Evolutionary conservation across 1,140 invertebrate genomes (phyloP).

Genomic region (Pinna nobilis): DNA sequence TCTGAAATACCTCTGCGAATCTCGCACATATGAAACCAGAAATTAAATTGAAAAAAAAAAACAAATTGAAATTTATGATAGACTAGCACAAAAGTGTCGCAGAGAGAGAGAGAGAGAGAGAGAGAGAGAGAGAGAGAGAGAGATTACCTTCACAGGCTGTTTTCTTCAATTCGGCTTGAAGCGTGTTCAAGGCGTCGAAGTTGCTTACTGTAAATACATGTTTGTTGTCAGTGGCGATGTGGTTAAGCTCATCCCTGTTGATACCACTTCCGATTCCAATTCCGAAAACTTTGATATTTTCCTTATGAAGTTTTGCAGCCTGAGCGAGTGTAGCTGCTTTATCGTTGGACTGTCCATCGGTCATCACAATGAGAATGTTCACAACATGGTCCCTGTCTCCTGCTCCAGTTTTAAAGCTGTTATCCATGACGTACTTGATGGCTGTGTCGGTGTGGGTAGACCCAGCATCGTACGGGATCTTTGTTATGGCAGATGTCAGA

Average conservation of each 20-base stretch:
- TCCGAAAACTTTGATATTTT: conserved; percentile 51
- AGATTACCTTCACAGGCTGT: conserved; percentile 62
- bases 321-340: conserved; percentile 20
- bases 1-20: too few relatives aligned
- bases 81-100: too few relatives aligned
- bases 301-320: conserved; percentile 34
- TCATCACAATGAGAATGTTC: conserved; percentile 58
- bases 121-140: background rate
- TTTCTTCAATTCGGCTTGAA: conserved; percentile 54
- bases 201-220: conserved; percentile 56
- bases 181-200: conserved; percentile 52
- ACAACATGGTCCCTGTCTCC: conserved; percentile 59
- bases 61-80: too few relatives aligned
- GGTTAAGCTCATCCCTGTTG: conserved; percentile 43
- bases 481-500: conserved; percentile 47
- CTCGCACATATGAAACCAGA: too few relatives aligned
- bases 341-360: conserved; percentile 54
- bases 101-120: too few relatives aligned
- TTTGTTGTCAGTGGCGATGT: conserved; percentile 47
- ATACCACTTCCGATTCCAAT: conserved; percentile 59
- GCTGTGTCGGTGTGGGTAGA: conserved; percentile 56
- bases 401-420: conserved; percentile 52
- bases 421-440: conserved; percentile 51
- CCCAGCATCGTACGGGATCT: conserved; percentile 49
- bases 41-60: too few relatives aligned